phyloP scores from a whole-genome alignment of 2,113 vertebrate genomes.

The Hemiprocne comata region DNA sequence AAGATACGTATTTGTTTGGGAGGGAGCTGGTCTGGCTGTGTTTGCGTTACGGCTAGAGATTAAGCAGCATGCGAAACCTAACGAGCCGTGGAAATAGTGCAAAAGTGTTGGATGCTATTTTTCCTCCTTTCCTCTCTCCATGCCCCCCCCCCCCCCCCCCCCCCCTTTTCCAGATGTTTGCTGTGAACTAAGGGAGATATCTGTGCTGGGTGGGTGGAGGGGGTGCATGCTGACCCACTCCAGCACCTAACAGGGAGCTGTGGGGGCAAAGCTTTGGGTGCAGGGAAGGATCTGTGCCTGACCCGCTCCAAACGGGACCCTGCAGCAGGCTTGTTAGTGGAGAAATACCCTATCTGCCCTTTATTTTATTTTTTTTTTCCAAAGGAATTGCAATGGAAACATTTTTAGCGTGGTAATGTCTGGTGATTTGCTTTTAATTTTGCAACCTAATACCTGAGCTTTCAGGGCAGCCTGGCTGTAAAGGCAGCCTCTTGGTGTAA shows the following conservation, averaged over 20 bases:
- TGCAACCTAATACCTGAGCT: neutral
- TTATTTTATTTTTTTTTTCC: neutral
- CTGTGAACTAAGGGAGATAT: neutral
- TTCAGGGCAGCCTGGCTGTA: neutral
- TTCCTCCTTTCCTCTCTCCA: neutral
- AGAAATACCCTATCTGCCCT: neutral
- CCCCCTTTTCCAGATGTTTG: neutral
- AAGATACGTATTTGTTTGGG: neutral
- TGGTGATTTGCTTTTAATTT: neutral
- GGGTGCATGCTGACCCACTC: neutral
- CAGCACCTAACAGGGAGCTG: rapidly evolving
- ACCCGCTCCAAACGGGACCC: neutral
- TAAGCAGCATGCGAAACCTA: neutral
- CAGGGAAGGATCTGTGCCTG: neutral
- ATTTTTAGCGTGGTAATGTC: neutral
- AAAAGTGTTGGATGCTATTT: neutral
- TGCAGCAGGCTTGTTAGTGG: neutral
- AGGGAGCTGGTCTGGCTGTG: neutral
- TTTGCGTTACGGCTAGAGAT: neutral
- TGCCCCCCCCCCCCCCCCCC: no score
- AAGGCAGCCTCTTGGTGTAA: neutral
- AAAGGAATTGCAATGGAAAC: neutral
- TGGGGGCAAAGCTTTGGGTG: neutral
- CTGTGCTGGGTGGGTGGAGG: neutral
- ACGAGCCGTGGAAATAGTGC: neutral